Conservation (phyloP, 2,888 invertebrate genomes). For the Empis livida region DNA sequence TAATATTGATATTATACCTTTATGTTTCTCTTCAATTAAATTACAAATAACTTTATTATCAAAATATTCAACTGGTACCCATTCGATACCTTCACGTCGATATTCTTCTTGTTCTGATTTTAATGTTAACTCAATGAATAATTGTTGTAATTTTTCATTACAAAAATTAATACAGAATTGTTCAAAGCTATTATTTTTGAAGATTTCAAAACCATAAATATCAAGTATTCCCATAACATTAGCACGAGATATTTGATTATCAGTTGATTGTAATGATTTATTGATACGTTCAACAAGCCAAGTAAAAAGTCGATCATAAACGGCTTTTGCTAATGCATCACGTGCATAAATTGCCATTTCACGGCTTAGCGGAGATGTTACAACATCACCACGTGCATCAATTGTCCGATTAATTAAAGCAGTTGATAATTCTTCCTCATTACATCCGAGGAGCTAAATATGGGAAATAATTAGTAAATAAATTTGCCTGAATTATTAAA, state of each 20-base stretch:
- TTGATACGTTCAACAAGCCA: slow-evolving; percentile 80
- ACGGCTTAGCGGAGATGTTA: slow-evolving; percentile 63
- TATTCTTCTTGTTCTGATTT: slow-evolving; percentile 92
- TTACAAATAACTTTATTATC: slow-evolving; percentile 91
- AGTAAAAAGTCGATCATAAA: slow-evolving; percentile 81
- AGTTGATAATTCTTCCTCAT: slow-evolving; percentile 48
- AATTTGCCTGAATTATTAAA: too few species aligned
- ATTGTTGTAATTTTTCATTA: slow-evolving; percentile 87
- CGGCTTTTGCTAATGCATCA: slow-evolving; percentile 81
- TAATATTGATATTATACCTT: slow-evolving; percentile 71
- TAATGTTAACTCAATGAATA: slow-evolving; percentile 82
- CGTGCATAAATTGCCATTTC: slow-evolving; percentile 76
- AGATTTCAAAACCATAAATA: slow-evolving; percentile 91
- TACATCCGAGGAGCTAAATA: slow-evolving; percentile 58
- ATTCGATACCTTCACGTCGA: slow-evolving; percentile 77
- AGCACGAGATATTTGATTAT: slow-evolving; percentile 36
- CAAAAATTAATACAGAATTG: slow-evolving; percentile 95
- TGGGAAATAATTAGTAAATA: not conserved
- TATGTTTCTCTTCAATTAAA: slow-evolving; percentile 78
- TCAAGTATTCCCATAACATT: slow-evolving; percentile 82
- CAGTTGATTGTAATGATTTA: slow-evolving; percentile 51
- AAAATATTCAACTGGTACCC: slow-evolving; percentile 80
- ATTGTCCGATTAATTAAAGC: slow-evolving; percentile 77
- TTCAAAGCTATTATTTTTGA: slow-evolving; percentile 65
- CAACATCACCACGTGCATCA: slow-evolving; percentile 71